These are phyloP conservation scores for Pao palembangensis DNA, from an alignment of 2,113 vertebrate species.

Conservation along the genomic window DNA sequence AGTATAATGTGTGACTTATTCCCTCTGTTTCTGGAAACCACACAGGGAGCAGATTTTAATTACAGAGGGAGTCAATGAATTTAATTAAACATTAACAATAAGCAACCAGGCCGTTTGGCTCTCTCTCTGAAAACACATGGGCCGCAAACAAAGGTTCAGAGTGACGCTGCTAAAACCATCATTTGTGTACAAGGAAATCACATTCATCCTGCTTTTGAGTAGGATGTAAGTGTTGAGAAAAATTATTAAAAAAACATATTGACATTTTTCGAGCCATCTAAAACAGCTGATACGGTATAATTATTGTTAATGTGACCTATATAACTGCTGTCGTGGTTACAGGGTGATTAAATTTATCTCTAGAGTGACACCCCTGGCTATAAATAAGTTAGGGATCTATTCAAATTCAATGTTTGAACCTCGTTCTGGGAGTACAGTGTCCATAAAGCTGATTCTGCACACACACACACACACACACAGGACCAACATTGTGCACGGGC, in stretches of 20 bases:
- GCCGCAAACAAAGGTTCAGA: constrained; percentile 7
- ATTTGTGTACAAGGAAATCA: constrained; percentile 30
- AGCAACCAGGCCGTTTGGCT: constrained; percentile 33
- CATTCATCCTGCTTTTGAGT: constrained; percentile 27
- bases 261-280: not conserved
- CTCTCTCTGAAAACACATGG: constrained; percentile 15
- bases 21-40: too few species aligned
- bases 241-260: not conserved
- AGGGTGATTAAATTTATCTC: constrained; percentile 14
- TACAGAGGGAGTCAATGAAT: constrained; percentile 48
- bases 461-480: constrained; percentile 20
- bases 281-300: not conserved
- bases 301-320: not conserved
- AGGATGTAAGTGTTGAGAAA: not conserved
- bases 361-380: constrained; percentile 15
- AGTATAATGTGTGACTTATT: too few species aligned
- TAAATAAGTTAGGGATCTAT: constrained; percentile 45
- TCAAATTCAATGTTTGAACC: constrained; percentile 28
- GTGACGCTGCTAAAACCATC: too few species aligned
- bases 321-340: constrained; percentile 9
- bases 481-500: constrained; percentile 6
- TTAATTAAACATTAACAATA: constrained; percentile 60
- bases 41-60: constrained; percentile 26
- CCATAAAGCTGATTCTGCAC: constrained; percentile 33
- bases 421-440: constrained; percentile 34